These are phyloP conservation scores for Linnaemya vulpina DNA, from an alignment of 2,888 invertebrate species.

Conservation along the genomic window DNA sequence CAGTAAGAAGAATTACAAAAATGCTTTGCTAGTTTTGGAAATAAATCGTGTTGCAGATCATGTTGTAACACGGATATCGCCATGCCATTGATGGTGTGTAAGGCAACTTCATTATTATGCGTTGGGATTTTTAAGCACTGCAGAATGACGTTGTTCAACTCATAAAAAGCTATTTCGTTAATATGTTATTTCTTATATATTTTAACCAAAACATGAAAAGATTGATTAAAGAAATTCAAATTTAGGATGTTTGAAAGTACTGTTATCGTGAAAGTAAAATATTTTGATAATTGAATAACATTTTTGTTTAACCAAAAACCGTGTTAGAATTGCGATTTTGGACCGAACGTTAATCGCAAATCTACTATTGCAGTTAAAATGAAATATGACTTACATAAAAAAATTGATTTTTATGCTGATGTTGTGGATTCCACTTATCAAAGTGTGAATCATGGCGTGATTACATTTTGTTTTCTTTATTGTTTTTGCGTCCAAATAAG, in stretches of 20 bases:
- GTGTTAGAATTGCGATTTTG: slow-evolving; percentile 63
- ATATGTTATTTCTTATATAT: slow-evolving; percentile 31
- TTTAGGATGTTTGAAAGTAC: slow-evolving; percentile 77
- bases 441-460: slow-evolving; percentile 21
- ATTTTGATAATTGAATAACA: slow-evolving; percentile 71
- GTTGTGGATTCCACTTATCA: slow-evolving; percentile 27
- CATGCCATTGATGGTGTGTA: no score
- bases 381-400: slow-evolving; percentile 32
- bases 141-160: neutral
- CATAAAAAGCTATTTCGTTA: slow-evolving; percentile 39
- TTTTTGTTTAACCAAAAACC: slow-evolving; percentile 74
- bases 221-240: slow-evolving; percentile 71
- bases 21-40: no score
- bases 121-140: slow-evolving; percentile 13
- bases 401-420: slow-evolving; percentile 60
- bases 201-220: slow-evolving; percentile 47
- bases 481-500: slow-evolving; percentile 78
- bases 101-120: neutral
- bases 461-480: slow-evolving; percentile 50
- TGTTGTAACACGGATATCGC: no score
- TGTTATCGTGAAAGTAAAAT: slow-evolving; percentile 65
- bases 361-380: slow-evolving; percentile 78
- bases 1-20: no score
- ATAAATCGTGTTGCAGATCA: no score
- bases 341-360: slow-evolving; percentile 68